A percentile compares a stretch with the other conserved stretches of the same genome.
phyloP scores from a whole-genome alignment of 2,113 vertebrate genomes.

The Clarias macrocephalus region DNA sequence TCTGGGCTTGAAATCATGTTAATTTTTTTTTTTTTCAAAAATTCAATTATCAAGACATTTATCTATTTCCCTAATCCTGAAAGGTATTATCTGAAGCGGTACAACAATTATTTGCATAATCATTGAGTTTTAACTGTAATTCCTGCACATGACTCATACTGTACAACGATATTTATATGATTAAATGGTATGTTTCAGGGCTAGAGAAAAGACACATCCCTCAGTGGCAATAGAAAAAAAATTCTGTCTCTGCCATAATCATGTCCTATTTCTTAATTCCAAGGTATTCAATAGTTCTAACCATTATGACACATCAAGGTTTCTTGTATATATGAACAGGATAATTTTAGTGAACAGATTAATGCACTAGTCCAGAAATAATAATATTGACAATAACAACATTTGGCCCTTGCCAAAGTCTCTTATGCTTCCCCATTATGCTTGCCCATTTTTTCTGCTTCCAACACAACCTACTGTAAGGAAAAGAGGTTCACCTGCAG shows the following conservation, averaged over 20 bases:
- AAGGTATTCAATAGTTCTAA: background rate
- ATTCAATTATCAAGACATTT: conserved; percentile 25
- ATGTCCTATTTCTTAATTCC: background rate
- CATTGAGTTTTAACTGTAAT: conserved; percentile 34
- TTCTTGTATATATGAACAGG: background rate
- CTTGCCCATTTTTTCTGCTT: no score
- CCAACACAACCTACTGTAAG: background rate
- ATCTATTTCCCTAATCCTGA: conserved; percentile 37
- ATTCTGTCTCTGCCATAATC: background rate
- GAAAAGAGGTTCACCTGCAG: no score
- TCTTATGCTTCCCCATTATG: no score
- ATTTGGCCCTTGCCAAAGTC: background rate
- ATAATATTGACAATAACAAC: background rate
- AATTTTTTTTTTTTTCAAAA: background rate
- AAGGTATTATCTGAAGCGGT: conserved; percentile 39
- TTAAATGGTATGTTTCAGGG: conserved; percentile 40
- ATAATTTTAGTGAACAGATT: background rate
- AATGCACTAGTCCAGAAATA: background rate
- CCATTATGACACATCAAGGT: background rate
- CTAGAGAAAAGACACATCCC: conserved; percentile 23
- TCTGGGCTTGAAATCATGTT: conserved; percentile 22
- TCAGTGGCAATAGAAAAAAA: conserved; percentile 31
- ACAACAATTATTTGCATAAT: conserved; percentile 54
- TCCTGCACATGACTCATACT: conserved; percentile 41
- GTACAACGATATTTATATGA: conserved; percentile 46